Base-by-base conservation (phyloP, 2,113 vertebrate species). In the Mirza zaza region DNA sequence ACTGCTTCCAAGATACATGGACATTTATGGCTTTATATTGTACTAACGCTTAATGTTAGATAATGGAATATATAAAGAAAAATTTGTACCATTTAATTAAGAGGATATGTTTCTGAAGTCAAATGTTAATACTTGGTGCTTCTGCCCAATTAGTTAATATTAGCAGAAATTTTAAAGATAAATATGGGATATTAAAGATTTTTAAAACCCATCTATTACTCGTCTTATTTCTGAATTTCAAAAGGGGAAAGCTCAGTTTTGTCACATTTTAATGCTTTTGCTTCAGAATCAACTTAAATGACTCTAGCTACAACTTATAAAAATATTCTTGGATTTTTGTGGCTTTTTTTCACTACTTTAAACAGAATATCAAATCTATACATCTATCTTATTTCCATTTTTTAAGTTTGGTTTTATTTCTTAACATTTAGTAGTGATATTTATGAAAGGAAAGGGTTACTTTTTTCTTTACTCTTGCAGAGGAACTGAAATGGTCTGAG, bases 401-500 rank as follows among this genome's bases (percentile, higher is more conserved):
- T 77, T 94, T 61, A 39, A 82, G 34, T 34, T 63, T 80, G 68
- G 34, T 91, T 70, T 48, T 29, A 27, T 6, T 59, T 67, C 83
- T 87, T 39, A 81, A 65, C 9, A 50, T 61, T 77, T 59, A 18
- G 55, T 76, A 88, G 55, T 29, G 65, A 14, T 20, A 20, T 48
- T 88, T 45, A 13, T 76, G 93, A 90, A 87, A 93, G 89, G 82
- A 94, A 97, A 97, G 65, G 52, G 93, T 95, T 79, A 94, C 17
- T 91, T 21, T 59, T 48, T 10, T 34, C 84, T 81, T 68, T 65
- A n/a, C 65, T 81, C 48, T 63, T 18, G 27, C 7, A 63, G 68
- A 94, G 93, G 93, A 95, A 80, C 92, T 88, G 86, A 86, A 80
- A 14, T 50, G 50, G 68, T 97, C 96, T 98, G 94, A 96, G 87